Evolutionary conservation across 2,888 invertebrate species (phyloP).

Genomic region (Mamestra brassicae): DNA sequence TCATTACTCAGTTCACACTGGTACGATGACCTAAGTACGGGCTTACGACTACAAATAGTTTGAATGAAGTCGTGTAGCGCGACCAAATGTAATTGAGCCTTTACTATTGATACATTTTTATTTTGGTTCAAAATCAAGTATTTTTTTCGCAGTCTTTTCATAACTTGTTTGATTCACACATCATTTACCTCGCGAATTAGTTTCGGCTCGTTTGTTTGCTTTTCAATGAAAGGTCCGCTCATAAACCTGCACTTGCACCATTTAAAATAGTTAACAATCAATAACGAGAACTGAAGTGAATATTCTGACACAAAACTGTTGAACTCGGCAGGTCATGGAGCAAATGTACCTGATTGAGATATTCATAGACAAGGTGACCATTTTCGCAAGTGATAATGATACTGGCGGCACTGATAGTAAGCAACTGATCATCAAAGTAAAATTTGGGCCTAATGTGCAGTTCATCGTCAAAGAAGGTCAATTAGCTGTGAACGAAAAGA

Average conservation of each 20-base stretch:
- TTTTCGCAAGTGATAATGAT: constrained; percentile 78
- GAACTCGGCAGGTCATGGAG: constrained; percentile 89
- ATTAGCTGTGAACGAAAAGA: constrained; percentile 75
- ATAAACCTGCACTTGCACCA: constrained; percentile 3
- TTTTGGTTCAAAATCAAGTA: neutral
- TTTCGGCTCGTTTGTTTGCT: neutral
- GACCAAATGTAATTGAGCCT: no score
- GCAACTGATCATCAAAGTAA: constrained; percentile 85
- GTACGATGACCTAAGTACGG: no score
- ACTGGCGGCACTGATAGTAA: constrained; percentile 78
- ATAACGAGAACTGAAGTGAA: constrained; percentile 68
- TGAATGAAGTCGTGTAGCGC: no score
- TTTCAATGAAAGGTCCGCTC: neutral
- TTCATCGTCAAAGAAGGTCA: constrained; percentile 88
- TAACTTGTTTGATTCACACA: neutral
- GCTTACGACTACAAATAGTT: no score
- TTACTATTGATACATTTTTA: constrained; percentile 1
- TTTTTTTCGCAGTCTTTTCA: neutral
- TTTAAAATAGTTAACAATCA: constrained; percentile 26
- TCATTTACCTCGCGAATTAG: neutral
- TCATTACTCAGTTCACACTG: no score
- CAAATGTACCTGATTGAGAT: constrained; percentile 91
- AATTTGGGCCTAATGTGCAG: constrained; percentile 87
- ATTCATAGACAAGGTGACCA: constrained; percentile 88
- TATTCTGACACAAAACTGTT: constrained; percentile 82